Evolutionary conservation across 2,797 vertebrate genomes (phyloP).

Genomic region (Characodon lateralis): DNA sequence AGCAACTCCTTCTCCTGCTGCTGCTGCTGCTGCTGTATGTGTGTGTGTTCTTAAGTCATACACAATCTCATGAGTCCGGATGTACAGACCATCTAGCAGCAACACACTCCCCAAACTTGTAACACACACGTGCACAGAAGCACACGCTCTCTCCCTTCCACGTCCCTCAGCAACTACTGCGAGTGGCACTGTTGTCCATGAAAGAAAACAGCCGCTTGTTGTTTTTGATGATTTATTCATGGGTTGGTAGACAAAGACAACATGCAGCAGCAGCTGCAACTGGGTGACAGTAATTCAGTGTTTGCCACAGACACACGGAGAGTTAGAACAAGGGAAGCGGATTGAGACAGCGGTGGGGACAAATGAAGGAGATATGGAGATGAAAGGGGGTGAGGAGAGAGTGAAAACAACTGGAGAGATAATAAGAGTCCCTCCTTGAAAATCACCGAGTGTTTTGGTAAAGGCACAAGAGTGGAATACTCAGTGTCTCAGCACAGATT

Average conservation of each 20-base stretch:
- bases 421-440: slow-evolving; percentile 43
- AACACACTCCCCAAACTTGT: slow-evolving; percentile 54
- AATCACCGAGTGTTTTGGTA: slow-evolving; percentile 24
- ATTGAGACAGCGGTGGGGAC: slow-evolving; percentile 20
- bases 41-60: slow-evolving; percentile 27
- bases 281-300: slow-evolving; percentile 45
- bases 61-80: slow-evolving; percentile 54
- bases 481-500: slow-evolving; percentile 6
- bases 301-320: slow-evolving; percentile 27
- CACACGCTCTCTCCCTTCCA: slow-evolving; percentile 31
- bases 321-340: background rate
- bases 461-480: slow-evolving; percentile 4
- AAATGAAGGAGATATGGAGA: slow-evolving; percentile 60
- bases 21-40: slow-evolving; percentile 13
- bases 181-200: slow-evolving; percentile 46
- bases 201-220: slow-evolving; percentile 62
- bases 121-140: slow-evolving; percentile 30
- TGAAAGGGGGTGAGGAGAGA: slow-evolving; percentile 47
- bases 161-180: slow-evolving; percentile 42
- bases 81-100: slow-evolving; percentile 55
- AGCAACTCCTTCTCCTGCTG: background rate
- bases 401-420: slow-evolving; percentile 39
- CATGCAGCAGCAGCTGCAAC: slow-evolving; percentile 34
- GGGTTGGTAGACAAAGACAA: slow-evolving; percentile 67
- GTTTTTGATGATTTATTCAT: slow-evolving; percentile 80